phyloP scores from a whole-genome alignment of 2,113 vertebrate genomes.

The Serinus canaria region DNA sequence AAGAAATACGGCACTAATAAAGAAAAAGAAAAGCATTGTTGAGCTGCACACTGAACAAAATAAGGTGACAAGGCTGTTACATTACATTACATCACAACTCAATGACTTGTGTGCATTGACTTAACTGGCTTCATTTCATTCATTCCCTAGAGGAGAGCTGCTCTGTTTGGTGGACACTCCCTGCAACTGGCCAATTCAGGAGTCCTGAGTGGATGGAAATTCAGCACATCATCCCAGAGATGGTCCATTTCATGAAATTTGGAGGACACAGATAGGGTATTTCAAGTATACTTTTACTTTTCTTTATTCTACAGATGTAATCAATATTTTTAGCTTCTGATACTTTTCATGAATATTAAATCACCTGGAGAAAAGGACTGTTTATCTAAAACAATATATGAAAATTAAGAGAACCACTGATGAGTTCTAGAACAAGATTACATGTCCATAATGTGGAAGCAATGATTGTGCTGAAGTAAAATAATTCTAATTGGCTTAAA shows the following conservation, averaged over 20 bases:
- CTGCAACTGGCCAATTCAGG: background rate
- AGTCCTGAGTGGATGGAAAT: background rate
- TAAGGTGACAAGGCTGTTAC: background rate
- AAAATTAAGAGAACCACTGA: background rate
- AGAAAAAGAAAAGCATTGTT: background rate
- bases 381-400: background rate
- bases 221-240: background rate
- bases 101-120: background rate
- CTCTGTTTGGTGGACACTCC: background rate
- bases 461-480: slow-evolving; percentile 18
- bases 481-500: slow-evolving; percentile 33
- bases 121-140: background rate
- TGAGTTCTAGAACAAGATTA: background rate
- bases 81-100: background rate
- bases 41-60: background rate
- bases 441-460: background rate
- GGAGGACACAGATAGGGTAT: background rate
- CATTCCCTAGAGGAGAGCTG: background rate
- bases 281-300: background rate
- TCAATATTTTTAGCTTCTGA: background rate
- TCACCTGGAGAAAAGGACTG: background rate
- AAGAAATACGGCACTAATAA: background rate
- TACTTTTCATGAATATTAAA: background rate
- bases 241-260: background rate
- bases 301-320: background rate